phyloP scores from a whole-genome alignment of 2,888 invertebrate genomes.

The Drosophila rellima region DNA sequence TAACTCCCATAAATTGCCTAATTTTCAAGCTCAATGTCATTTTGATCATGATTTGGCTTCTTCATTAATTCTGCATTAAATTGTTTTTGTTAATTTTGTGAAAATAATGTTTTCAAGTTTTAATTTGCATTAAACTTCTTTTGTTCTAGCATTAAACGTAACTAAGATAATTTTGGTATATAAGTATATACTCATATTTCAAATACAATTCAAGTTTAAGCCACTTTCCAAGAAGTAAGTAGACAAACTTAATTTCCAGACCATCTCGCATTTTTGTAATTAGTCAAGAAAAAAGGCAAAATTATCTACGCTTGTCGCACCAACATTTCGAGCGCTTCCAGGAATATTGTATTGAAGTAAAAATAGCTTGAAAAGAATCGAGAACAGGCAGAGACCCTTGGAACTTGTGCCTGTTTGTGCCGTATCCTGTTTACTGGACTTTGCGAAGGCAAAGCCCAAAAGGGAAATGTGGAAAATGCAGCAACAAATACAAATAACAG shows the following conservation, averaged over 20 bases:
- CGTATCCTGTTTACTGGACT: slow-evolving; percentile 57
- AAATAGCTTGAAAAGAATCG: slow-evolving; percentile 61
- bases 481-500: slow-evolving; percentile 46
- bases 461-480: slow-evolving; percentile 51
- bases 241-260: not conserved
- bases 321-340: slow-evolving; percentile 41
- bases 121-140: no score
- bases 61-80: no score
- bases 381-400: slow-evolving; percentile 21
- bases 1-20: no score
- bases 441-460: slow-evolving; percentile 78
- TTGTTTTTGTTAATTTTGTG: no score
- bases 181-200: not conserved
- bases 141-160: no score
- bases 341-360: slow-evolving; percentile 50
- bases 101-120: no score
- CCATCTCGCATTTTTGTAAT: not conserved
- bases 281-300: not conserved
- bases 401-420: slow-evolving; percentile 59
- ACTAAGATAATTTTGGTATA: not conserved
- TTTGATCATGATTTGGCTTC: no score
- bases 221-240: not conserved
- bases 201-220: not conserved
- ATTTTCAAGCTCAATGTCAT: no score
- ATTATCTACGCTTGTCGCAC: slow-evolving; percentile 19